Evolutionary conservation across 2,888 invertebrate genomes (phyloP).

Genomic region (Hypsopygia costalis): DNA sequence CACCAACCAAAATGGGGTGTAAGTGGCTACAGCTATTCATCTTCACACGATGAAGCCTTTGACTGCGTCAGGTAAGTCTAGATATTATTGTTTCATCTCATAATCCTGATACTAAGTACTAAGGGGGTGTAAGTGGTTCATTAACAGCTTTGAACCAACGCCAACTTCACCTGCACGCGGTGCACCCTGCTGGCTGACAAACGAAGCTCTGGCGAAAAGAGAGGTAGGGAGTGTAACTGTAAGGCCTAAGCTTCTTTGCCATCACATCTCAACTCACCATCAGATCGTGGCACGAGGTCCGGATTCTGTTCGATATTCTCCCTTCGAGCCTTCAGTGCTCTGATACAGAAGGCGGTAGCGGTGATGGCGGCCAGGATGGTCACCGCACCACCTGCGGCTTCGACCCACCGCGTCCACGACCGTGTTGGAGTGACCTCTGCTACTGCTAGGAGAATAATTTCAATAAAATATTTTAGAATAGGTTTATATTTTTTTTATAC

Average conservation of each 20-base stretch:
- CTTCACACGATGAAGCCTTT: conserved; percentile 37
- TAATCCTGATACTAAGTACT: too few relatives aligned
- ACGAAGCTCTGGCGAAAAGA: too few relatives aligned
- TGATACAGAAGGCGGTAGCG: conserved; percentile 25
- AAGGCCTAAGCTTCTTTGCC: too few relatives aligned
- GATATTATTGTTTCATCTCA: too few relatives aligned
- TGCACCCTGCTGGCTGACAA: too few relatives aligned
- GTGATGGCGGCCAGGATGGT: conserved; percentile 23
- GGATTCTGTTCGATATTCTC: conserved; percentile 31
- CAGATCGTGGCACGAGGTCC: conserved; percentile 43
- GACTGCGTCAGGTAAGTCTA: conserved; percentile 35
- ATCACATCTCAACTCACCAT: conserved; percentile 41
- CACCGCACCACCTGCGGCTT: conserved; percentile 24
- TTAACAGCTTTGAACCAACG: too few relatives aligned
- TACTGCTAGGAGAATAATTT: conserved; percentile 21
- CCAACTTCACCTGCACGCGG: too few relatives aligned
- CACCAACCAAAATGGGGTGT: too few relatives aligned
- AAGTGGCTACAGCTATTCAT: conserved; percentile 32
- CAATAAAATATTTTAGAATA: too few relatives aligned
- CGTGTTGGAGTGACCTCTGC: conserved; percentile 21
- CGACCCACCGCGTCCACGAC: conserved; percentile 34
- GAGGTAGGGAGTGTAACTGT: too few relatives aligned
- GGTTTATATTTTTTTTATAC: too few relatives aligned
- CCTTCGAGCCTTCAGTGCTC: conserved; percentile 22
- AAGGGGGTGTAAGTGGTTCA: too few relatives aligned